Percentiles rank a stretch among this genome's conserved stretches.
These are phyloP conservation scores for Jordanella pulchra DNA, from an alignment of 2,797 vertebrate species.

Conservation along the genomic window DNA sequence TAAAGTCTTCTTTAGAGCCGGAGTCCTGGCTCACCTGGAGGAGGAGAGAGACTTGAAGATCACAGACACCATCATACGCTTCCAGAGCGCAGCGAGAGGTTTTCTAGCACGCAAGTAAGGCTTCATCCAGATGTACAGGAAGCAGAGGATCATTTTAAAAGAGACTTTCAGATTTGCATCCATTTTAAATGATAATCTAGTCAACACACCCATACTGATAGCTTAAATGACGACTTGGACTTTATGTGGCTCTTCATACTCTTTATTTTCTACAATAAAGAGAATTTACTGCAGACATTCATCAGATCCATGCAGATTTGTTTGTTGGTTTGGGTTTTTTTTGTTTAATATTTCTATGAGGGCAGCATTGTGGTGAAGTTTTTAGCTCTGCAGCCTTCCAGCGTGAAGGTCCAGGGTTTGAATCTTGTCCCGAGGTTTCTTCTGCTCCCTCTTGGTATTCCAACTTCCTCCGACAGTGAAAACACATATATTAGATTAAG, in stretches of 20 bases:
- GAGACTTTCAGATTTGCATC: neutral
- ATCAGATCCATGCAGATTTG: too few relatives aligned
- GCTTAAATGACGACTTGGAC: neutral
- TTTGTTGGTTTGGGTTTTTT: neutral
- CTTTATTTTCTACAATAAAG: neutral
- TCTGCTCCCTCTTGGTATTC: neutral
- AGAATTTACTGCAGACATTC: neutral
- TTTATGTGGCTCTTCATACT: neutral
- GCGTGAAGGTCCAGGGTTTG: neutral
- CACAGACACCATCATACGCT: conserved; percentile 91
- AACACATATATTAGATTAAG: neutral
- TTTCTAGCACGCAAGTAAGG: conserved; percentile 87
- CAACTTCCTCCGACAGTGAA: too few relatives aligned
- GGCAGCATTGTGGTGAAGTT: neutral
- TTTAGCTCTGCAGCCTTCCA: neutral
- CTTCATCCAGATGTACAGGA: neutral
- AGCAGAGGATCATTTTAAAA: neutral
- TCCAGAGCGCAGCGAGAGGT: conserved; percentile 88
- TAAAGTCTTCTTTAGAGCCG: conserved; percentile 93
- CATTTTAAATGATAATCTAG: too few relatives aligned
- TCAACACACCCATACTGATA: too few relatives aligned
- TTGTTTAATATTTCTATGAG: neutral
- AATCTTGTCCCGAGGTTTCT: neutral
- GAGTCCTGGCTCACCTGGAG: conserved; percentile 89
- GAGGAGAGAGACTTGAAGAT: conserved; percentile 93